A percentile compares a stretch with the other conserved stretches of the same genome.
Evolutionary conservation across 1,140 invertebrate genomes (phyloP).

Genomic region (Musca domestica): DNA sequence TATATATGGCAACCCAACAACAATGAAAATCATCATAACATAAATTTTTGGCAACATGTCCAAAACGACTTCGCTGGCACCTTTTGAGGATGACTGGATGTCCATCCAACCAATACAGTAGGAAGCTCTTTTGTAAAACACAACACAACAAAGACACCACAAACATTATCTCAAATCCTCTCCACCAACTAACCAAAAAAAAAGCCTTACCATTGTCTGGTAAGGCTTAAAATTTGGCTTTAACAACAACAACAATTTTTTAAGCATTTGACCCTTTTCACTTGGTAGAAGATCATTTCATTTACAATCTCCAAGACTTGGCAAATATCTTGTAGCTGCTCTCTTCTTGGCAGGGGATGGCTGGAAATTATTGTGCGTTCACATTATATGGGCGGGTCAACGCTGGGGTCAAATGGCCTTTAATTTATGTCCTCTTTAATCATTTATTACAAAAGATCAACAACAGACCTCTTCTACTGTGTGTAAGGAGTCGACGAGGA

Average conservation of each 20-base stretch:
- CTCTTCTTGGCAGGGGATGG: too few species aligned
- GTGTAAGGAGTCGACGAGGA: not conserved
- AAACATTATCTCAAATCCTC: not conserved
- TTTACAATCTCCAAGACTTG: not conserved
- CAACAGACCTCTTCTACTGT: not conserved
- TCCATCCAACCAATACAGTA: not conserved
- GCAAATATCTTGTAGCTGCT: too few species aligned
- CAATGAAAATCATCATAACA: too few species aligned
- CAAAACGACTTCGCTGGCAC: too few species aligned
- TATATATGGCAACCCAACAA: too few species aligned
- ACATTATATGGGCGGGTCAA: slow-evolving; percentile 15
- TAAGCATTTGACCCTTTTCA: slow-evolving; percentile 17
- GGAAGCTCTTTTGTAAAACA: not conserved
- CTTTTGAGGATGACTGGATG: too few species aligned
- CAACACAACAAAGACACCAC: not conserved
- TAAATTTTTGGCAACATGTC: too few species aligned
- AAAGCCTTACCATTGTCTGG: not conserved
- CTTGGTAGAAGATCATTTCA: not conserved
- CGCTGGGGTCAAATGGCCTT: slow-evolving; percentile 9
- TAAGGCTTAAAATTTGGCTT: too few species aligned
- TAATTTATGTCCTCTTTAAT: slow-evolving; percentile 15
- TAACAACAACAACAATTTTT: slow-evolving; percentile 11
- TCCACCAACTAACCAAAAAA: not conserved
- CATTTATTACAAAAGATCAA: slow-evolving; percentile 7
- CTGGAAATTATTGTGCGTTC: slow-evolving; percentile 15